Conservation (phyloP, 2,113 vertebrate genomes). For the Monarcha castaneiventris region DNA sequence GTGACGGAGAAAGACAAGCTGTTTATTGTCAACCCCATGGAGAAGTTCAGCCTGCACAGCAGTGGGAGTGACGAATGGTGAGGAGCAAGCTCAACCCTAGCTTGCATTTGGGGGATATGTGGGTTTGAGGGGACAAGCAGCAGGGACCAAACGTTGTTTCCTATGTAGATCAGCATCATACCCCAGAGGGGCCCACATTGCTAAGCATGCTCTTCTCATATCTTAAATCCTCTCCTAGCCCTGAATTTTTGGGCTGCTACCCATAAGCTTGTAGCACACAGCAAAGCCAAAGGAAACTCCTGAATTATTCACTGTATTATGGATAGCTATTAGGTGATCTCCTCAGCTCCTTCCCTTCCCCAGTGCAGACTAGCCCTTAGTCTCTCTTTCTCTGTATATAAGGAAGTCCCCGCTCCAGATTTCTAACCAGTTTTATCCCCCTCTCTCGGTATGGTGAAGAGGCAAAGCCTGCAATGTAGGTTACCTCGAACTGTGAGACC, state of each 20-base stretch:
- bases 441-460: fast-evolving
- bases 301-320: neutral
- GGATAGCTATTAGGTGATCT: neutral
- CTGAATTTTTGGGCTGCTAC: neutral
- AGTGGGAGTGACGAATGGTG: slow-evolving; percentile 74
- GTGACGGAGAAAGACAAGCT: slow-evolving; percentile 76
- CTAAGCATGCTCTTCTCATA: neutral
- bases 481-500: neutral
- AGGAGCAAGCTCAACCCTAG: neutral
- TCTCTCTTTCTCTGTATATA: neutral
- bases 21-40: slow-evolving; percentile 70
- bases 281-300: neutral
- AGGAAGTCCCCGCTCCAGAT: neutral
- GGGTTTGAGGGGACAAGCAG: neutral
- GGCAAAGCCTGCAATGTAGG: neutral
- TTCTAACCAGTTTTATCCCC: neutral
- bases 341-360: neutral
- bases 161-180: neutral
- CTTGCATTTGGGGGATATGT: neutral
- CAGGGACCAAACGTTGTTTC: neutral
- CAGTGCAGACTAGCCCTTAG: neutral
- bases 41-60: slow-evolving; percentile 60
- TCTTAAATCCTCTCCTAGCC: neutral
- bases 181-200: neutral
- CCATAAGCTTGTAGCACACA: neutral